phyloP scores from a whole-genome alignment of 2,113 vertebrate species.

The Corydoras maculifer region DNA sequence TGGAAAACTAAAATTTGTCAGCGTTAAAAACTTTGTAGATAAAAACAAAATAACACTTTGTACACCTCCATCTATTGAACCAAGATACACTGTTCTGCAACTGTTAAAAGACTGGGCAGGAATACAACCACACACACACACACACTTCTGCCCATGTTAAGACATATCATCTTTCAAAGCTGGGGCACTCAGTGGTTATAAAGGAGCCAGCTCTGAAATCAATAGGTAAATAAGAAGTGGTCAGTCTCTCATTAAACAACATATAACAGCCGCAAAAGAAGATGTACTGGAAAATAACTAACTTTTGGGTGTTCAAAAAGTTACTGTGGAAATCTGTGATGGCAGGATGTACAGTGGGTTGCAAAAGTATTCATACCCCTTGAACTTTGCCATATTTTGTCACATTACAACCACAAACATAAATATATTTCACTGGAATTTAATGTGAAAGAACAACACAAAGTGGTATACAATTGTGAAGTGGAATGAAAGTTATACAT shows the following conservation, averaged over 20 bases:
- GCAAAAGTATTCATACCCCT: too few relatives aligned
- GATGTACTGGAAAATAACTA: background rate
- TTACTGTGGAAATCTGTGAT: too few relatives aligned
- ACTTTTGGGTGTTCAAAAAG: too few relatives aligned
- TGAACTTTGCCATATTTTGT: too few relatives aligned
- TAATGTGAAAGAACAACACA: too few relatives aligned
- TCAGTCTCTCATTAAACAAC: background rate
- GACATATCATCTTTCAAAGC: constrained; percentile 12
- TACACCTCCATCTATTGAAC: background rate
- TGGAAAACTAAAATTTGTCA: background rate
- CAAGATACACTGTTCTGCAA: background rate
- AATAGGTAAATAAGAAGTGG: constrained; percentile 19
- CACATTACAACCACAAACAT: too few relatives aligned
- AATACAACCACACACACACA: background rate
- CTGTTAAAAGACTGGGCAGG: background rate
- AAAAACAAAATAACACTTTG: background rate
- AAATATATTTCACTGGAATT: too few relatives aligned
- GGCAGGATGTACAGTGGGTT: too few relatives aligned
- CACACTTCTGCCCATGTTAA: background rate
- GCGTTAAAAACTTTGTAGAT: background rate
- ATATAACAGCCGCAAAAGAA: background rate
- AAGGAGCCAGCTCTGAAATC: constrained; percentile 9
- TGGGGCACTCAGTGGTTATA: constrained; percentile 10
- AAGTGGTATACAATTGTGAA: too few relatives aligned
- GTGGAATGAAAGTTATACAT: too few relatives aligned